Conservation (phyloP, 2,113 vertebrate genomes). For the Strix uralensis region DNA sequence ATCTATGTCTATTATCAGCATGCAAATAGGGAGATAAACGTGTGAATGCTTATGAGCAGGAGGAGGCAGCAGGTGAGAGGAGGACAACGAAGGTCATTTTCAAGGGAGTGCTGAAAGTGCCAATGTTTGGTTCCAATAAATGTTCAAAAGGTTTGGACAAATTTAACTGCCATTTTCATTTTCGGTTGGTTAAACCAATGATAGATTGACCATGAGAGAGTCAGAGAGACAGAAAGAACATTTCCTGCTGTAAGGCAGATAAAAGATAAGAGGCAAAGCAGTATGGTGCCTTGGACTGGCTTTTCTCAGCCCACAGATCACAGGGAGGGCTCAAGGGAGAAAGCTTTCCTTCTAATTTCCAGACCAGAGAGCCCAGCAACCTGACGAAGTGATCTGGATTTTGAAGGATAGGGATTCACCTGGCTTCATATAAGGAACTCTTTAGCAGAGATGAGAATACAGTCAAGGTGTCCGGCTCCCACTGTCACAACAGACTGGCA, state of each 20-base stretch:
- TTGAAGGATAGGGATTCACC: not conserved
- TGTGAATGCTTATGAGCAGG: constrained; percentile 12
- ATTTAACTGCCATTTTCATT: not conserved
- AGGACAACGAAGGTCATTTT: constrained; percentile 24
- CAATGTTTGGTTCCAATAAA: not conserved
- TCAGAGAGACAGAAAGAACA: not conserved
- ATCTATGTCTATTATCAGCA: constrained; percentile 25
- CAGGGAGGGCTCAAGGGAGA: not conserved
- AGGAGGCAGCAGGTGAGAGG: constrained; percentile 40
- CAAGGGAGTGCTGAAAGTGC: not conserved
- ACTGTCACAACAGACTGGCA: not conserved
- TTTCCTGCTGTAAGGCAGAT: not conserved
- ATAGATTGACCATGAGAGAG: not conserved
- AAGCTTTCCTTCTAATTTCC: not conserved
- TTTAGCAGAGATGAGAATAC: not conserved
- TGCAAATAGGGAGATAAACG: constrained; percentile 1
- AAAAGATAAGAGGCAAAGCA: not conserved
- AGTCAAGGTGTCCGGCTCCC: not conserved
- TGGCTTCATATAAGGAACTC: not conserved
- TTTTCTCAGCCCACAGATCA: not conserved
- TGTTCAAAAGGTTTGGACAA: not conserved
- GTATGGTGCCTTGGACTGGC: not conserved
- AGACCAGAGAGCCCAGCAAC: not conserved
- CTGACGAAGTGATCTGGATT: not conserved
- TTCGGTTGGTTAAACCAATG: not conserved